Conservation (phyloP, 1,140 invertebrate species). For the Anastrepha obliqua region DNA sequence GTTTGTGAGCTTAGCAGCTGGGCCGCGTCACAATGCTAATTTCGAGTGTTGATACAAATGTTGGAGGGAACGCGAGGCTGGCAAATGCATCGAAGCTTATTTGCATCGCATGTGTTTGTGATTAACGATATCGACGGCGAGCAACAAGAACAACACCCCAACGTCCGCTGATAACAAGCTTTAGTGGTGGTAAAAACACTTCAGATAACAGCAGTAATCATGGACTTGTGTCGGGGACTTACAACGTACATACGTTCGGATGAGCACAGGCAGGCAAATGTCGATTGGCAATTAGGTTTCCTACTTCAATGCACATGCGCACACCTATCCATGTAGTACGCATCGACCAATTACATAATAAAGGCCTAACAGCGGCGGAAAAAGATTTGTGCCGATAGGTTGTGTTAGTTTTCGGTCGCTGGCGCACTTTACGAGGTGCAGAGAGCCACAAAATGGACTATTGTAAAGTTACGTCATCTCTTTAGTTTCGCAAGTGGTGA, state of each 20-base stretch:
- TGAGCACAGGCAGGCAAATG: neutral
- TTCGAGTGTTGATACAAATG: conserved; percentile 14
- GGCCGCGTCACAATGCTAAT: conserved; percentile 11
- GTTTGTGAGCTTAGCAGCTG: conserved; percentile 21
- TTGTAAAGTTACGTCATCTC: no score
- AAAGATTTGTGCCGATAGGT: no score
- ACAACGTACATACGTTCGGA: neutral
- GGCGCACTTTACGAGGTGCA: no score
- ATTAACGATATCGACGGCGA: conserved; percentile 24
- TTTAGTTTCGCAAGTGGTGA: no score
- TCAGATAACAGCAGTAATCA: neutral
- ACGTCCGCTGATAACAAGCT: neutral
- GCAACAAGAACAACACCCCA: neutral
- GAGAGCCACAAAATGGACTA: no score
- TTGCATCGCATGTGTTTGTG: neutral
- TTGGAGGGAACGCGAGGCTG: neutral
- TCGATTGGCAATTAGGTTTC: conserved; percentile 14
- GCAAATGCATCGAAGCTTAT: neutral
- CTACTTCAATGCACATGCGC: neutral
- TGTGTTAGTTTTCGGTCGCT: no score
- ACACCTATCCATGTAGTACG: neutral
- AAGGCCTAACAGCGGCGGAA: no score
- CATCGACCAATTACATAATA: neutral
- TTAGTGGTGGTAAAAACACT: neutral
- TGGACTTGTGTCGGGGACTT: neutral